These are phyloP conservation scores for Trematomus bernacchii DNA, from an alignment of 2,797 vertebrate species.

Conservation along the genomic window DNA sequence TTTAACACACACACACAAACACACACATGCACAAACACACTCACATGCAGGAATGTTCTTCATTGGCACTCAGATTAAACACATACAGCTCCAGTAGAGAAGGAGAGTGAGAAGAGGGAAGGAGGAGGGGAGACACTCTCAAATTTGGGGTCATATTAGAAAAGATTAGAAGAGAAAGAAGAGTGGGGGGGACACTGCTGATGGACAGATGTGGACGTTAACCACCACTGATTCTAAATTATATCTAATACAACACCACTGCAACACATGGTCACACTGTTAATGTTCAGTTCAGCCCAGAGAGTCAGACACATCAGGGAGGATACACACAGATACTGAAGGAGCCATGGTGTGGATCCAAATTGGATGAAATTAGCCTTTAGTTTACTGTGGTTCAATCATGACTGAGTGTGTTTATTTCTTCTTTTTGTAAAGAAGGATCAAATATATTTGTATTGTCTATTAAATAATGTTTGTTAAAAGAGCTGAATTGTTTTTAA, in stretches of 20 bases:
- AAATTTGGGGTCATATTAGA: slow-evolving; percentile 64
- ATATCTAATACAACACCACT: slow-evolving; percentile 39
- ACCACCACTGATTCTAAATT: slow-evolving; percentile 45
- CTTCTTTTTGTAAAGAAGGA: background rate
- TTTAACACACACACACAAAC: slow-evolving; percentile 85
- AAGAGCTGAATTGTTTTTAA: background rate
- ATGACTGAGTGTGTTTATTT: background rate
- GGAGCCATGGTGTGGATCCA: slow-evolving; percentile 17
- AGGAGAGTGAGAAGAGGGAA: slow-evolving; percentile 48
- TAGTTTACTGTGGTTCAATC: background rate
- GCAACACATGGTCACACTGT: slow-evolving; percentile 29
- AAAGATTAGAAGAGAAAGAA: slow-evolving; percentile 62
- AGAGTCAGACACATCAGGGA: slow-evolving; percentile 17
- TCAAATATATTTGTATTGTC: background rate
- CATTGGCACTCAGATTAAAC: slow-evolving; percentile 75
- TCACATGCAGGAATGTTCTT: slow-evolving; percentile 63
- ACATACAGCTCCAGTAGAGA: slow-evolving; percentile 59
- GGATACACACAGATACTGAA: slow-evolving; percentile 7
- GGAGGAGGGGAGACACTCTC: background rate
- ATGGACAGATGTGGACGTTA: slow-evolving; percentile 66
- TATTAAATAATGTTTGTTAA: slow-evolving; percentile 6
- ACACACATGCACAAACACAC: slow-evolving; percentile 52
- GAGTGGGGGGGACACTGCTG: slow-evolving; percentile 9
- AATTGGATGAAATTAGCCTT: slow-evolving; percentile 28
- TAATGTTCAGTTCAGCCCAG: slow-evolving; percentile 12